Evolutionary conservation across 1,140 invertebrate species (phyloP).

Genomic region (Drepana arcuata): DNA sequence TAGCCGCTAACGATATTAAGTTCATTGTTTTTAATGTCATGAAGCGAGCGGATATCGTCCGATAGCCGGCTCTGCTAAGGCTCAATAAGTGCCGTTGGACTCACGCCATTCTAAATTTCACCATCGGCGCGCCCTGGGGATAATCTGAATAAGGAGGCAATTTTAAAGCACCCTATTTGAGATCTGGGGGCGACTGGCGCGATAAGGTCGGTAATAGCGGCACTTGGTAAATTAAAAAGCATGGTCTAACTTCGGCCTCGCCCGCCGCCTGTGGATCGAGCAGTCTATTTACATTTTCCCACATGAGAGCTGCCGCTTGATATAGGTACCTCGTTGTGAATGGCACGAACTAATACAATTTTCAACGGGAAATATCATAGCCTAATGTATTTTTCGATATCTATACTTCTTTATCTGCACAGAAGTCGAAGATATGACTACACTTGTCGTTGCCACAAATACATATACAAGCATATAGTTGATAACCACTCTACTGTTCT

Average conservation of each 20-base stretch:
- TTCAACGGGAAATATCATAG: no score
- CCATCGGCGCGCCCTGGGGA: conserved; percentile 17
- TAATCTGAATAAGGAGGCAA: conserved; percentile 31
- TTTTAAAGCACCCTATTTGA: conserved; percentile 33
- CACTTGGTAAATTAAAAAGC: conserved; percentile 48
- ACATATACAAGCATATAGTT: no score
- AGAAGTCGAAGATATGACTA: no score
- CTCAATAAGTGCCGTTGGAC: conserved; percentile 17
- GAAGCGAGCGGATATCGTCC: conserved; percentile 19
- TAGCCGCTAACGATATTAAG: no score
- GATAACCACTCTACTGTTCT: no score
- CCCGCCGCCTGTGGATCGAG: conserved; percentile 20
- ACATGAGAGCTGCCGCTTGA: conserved; percentile 11
- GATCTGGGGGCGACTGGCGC: conserved; percentile 25
- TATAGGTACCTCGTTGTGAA: no score
- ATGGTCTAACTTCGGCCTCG: conserved; percentile 21
- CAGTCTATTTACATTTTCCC: conserved; percentile 31
- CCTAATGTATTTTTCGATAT: no score
- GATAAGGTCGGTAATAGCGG: conserved; percentile 32
- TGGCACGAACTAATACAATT: no score
- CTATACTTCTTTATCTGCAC: no score
- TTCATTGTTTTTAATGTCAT: conserved; percentile 31
- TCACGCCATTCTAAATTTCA: conserved; percentile 16
- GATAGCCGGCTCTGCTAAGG: conserved; percentile 17
- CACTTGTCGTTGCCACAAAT: no score